Base-by-base conservation (phyloP, 2,888 invertebrate species). In the Uropetala carovei region DNA sequence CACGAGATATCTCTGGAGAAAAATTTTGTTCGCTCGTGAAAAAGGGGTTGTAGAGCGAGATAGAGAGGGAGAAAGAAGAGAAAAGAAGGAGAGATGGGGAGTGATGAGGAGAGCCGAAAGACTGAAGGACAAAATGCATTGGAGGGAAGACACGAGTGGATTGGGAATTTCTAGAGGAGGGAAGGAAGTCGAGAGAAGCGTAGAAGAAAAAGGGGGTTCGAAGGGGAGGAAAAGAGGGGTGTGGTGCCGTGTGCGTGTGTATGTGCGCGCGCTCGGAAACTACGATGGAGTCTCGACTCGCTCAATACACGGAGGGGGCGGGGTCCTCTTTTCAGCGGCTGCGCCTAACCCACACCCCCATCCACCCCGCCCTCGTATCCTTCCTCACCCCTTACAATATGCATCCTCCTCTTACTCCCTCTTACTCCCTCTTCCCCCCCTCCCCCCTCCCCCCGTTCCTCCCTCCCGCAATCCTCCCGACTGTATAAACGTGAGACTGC, bases 291-390 rank as follows among this genome's bases (percentile, higher is more conserved):
- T 22, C 75, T 75, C 30, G 82, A 83, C 30, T 27, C 89, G 89
- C 89, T 89, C 89, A 89, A 89, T 89, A 86, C 30, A 68, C 60
- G 89, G 22, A 43, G 58, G 89, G 60, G 43, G 89, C 60, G 89
- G 60, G 60, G 30, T 11, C 64, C 16, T 60, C 60, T 30, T 30
- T 30, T 9, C 86, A 27, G 89, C 89, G 89, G 13, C 89, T 89
- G 89, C 89, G 89, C 89, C 86, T 84, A 56, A 56, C 83, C 27
- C 59, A 27, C 60, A 10, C 86, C 82, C 60, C 59, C 86, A 14
- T 60, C 58, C 86, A 27, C 86, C 86, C 59, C 86, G 85, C 27
- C 18, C 83, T n/a, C 18, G n/a, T n/a, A 16, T n/a, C 64, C 64
- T n/a, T 18, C 64, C 82, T 27, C 75, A 11, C 43, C 43, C 43